phyloP scores from a whole-genome alignment of 2,113 vertebrate genomes.

The Periophthalmodon schlosseri region DNA sequence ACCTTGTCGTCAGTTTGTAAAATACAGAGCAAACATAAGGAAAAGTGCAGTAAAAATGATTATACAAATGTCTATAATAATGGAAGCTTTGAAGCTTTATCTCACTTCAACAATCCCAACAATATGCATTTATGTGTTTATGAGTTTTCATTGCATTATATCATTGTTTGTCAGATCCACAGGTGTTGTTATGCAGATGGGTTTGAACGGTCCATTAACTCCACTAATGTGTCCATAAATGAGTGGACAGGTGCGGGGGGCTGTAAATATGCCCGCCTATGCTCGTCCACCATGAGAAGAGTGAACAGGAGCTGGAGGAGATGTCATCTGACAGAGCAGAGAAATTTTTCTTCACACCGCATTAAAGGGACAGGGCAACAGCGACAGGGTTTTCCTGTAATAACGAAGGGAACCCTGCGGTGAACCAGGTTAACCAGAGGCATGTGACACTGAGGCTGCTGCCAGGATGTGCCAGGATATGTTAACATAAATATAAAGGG shows the following conservation, averaged over 20 bases:
- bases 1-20: not conserved
- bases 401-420: not conserved
- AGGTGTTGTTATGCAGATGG: conserved; percentile 4
- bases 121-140: not conserved
- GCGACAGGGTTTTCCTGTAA: not conserved
- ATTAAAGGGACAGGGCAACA: not conserved
- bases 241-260: not conserved
- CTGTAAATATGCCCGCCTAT: not conserved
- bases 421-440: not conserved
- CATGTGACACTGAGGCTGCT: not conserved
- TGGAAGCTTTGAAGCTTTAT: not conserved
- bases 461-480: not conserved
- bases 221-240: conserved; percentile 1
- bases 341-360: not conserved
- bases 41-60: not conserved
- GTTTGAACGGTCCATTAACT: not conserved
- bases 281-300: conserved; percentile 3
- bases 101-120: not conserved
- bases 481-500: not conserved
- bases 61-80: not conserved
- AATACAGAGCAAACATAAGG: not conserved
- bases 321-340: not conserved
- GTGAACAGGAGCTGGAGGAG: not conserved
- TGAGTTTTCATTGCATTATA: not conserved
- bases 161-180: not conserved